These are phyloP conservation scores for Cephalotes varians DNA, from an alignment of 2,888 invertebrate species.

Conservation along the genomic window DNA sequence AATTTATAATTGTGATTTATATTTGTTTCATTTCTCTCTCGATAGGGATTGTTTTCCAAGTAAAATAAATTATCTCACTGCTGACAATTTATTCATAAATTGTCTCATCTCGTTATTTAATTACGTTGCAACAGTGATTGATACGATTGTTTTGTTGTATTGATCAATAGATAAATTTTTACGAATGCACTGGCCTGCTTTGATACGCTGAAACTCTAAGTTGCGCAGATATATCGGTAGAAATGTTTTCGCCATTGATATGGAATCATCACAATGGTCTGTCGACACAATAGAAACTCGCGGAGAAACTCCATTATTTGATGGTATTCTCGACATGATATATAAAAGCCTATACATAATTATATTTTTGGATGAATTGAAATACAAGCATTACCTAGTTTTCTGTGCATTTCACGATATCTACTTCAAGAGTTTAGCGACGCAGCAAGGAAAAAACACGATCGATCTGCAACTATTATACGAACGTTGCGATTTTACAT, in stretches of 20 bases:
- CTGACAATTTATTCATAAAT: not conserved
- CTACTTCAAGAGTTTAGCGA: not conserved
- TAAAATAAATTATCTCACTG: slow-evolving; percentile 2
- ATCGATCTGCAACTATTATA: not conserved
- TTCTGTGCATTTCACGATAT: not conserved
- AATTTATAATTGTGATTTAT: slow-evolving; percentile 1
- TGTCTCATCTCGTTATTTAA: not conserved
- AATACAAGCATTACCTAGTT: not conserved
- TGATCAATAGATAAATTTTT: slow-evolving; percentile 5
- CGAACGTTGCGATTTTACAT: not conserved
- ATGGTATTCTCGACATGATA: slow-evolving; percentile 48
- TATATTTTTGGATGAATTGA: slow-evolving; percentile 30
- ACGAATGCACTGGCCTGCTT: not conserved
- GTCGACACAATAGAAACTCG: slow-evolving; percentile 55
- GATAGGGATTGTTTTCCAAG: not conserved
- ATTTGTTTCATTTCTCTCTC: not conserved
- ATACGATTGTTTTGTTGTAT: slow-evolving; percentile 10
- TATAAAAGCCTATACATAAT: slow-evolving; percentile 46
- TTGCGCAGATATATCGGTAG: slow-evolving; percentile 21
- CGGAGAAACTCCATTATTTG: slow-evolving; percentile 62
- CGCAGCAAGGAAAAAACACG: not conserved
- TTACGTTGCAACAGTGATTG: not conserved
- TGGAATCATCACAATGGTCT: slow-evolving; percentile 61
- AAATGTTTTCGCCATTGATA: slow-evolving; percentile 41
- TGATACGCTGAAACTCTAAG: slow-evolving; percentile 5